phyloP scores from a whole-genome alignment of 2,113 vertebrate species.

The Vimba vimba region DNA sequence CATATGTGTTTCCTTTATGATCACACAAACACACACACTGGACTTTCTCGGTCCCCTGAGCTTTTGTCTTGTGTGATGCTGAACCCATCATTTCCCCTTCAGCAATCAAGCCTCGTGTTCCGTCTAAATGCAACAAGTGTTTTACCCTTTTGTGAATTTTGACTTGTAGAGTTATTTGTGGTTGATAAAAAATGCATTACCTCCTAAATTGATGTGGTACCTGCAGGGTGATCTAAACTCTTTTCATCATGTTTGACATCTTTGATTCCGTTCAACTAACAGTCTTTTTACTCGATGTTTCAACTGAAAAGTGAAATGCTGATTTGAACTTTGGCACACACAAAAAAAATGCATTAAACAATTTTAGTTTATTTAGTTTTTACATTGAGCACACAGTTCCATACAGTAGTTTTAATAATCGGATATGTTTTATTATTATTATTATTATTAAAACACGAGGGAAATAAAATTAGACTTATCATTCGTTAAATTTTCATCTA shows the following conservation, averaged over 20 bases:
- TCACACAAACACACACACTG: not conserved
- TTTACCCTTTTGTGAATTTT: not conserved
- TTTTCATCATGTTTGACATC: not conserved
- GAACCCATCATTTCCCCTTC: constrained; percentile 13
- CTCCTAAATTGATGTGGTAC: not conserved
- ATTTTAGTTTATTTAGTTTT: not conserved
- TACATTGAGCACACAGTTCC: not conserved
- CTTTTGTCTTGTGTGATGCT: not conserved
- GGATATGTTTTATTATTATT: not conserved
- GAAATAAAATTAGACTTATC: not conserved
- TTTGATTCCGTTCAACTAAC: not conserved
- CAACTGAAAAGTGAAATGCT: not conserved
- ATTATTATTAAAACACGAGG: not conserved
- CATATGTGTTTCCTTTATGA: not conserved
- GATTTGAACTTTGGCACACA: not conserved
- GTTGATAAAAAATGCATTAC: not conserved
- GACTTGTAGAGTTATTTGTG: not conserved
- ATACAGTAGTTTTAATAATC: not conserved
- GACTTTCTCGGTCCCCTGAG: constrained; percentile 7
- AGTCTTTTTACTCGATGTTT: not conserved
- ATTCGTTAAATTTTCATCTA: not conserved
- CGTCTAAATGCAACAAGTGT: constrained; percentile 31
- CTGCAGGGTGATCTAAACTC: not conserved
- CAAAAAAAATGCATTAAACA: not conserved
- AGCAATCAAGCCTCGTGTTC: not conserved